A percentile compares a stretch with the other conserved stretches of the same genome.
These are phyloP conservation scores for Philopedon plagiatum DNA, from an alignment of 2,888 invertebrate species.

Conservation along the genomic window DNA sequence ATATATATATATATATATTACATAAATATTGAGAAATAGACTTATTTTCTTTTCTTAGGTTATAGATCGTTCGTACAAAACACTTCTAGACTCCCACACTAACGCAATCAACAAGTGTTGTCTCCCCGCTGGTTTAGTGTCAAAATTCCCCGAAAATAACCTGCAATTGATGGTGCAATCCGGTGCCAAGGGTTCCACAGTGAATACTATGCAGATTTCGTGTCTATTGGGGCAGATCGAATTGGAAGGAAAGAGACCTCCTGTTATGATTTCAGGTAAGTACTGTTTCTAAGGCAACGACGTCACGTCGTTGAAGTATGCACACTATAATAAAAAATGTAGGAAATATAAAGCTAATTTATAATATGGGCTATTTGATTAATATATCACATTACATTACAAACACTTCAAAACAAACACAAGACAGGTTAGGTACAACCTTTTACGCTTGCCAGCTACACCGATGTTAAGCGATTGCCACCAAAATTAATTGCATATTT, in stretches of 20 bases:
- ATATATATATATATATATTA: too few relatives aligned
- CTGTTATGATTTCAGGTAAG: slow-evolving; percentile 91
- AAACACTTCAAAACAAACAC: too few relatives aligned
- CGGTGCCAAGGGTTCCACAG: slow-evolving; percentile 98
- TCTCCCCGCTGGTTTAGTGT: slow-evolving; percentile 86
- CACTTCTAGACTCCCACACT: slow-evolving; percentile 83
- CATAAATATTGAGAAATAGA: too few relatives aligned
- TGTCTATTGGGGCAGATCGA: slow-evolving; percentile 98
- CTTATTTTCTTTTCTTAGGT: slow-evolving; percentile 63
- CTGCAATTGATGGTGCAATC: slow-evolving; percentile 99
- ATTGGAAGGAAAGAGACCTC: slow-evolving; percentile 97
- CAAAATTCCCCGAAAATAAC: slow-evolving; percentile 94
- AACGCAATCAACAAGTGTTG: slow-evolving; percentile 92
- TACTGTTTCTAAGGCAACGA: neutral
- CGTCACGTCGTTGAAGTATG: too few relatives aligned
- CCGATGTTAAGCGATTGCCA: too few relatives aligned
- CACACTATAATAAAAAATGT: neutral
- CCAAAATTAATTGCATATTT: too few relatives aligned
- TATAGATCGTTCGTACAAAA: slow-evolving; percentile 88
- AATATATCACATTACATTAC: too few relatives aligned
- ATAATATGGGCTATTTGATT: too few relatives aligned
- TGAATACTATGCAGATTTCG: slow-evolving; percentile 99
- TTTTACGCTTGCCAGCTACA: too few relatives aligned
- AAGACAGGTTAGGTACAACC: too few relatives aligned
- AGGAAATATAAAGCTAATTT: too few relatives aligned